Percentiles rank a stretch among this genome's conserved stretches.
Evolutionary conservation across 2,888 invertebrate species (phyloP).

Genomic region (Rutpela maculata): DNA sequence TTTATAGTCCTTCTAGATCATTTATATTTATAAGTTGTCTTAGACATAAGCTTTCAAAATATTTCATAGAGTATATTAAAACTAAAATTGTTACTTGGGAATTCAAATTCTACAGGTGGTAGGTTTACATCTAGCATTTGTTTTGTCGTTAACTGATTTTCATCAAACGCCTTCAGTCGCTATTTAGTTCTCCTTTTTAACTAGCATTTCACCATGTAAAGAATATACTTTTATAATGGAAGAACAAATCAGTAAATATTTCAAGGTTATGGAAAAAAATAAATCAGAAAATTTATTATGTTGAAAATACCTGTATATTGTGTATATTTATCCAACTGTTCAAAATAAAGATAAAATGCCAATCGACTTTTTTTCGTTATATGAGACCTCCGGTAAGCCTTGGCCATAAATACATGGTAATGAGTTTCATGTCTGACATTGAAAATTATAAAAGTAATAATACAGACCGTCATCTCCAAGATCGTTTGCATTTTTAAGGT

Average conservation of each 20-base stretch:
- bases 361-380: background rate
- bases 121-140: too few species aligned
- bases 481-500: constrained; percentile 15
- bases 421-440: constrained; percentile 21
- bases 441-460: constrained; percentile 23
- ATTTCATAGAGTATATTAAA: too few species aligned
- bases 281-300: background rate
- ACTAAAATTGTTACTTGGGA: too few species aligned
- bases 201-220: too few species aligned
- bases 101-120: too few species aligned
- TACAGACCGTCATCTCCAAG: constrained; percentile 16
- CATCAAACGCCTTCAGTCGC: too few species aligned
- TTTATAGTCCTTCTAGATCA: too few species aligned
- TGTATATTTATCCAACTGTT: background rate
- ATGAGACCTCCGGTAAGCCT: background rate
- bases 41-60: too few species aligned
- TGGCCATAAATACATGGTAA: constrained; percentile 27
- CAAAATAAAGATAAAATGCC: constrained; percentile 8
- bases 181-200: too few species aligned
- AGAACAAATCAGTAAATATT: background rate
- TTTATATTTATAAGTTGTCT: too few species aligned
- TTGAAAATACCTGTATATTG: background rate
- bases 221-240: too few species aligned
- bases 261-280: background rate
- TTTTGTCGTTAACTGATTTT: too few species aligned